phyloP scores from a whole-genome alignment of 2,113 vertebrate genomes.

The Parotia lawesii region DNA sequence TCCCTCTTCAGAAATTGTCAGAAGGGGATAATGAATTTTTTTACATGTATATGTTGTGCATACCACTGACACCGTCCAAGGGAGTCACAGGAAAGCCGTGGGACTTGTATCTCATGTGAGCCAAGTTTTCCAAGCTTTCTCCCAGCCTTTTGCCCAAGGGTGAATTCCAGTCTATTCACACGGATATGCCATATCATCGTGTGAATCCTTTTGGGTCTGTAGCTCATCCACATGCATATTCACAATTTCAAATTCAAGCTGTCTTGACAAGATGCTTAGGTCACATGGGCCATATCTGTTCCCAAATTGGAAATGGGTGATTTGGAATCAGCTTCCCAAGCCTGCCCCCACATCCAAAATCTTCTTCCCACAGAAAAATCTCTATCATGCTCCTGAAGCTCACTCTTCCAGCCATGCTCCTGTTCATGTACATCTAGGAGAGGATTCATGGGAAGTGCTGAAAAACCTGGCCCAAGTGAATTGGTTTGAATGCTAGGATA shows the following conservation, averaged over 20 bases:
- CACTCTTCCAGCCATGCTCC: not conserved
- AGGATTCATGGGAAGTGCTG: not conserved
- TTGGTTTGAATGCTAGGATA: not conserved
- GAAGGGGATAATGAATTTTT: not conserved
- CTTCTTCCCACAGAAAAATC: not conserved
- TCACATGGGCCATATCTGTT: conserved; percentile 42
- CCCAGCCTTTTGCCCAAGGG: not conserved
- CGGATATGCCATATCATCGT: not conserved
- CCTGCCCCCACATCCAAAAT: not conserved
- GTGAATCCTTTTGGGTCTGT: conserved; percentile 8
- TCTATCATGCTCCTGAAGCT: not conserved
- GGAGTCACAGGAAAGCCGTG: not conserved
- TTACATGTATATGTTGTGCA: not conserved
- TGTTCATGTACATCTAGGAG: not conserved
- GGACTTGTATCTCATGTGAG: not conserved
- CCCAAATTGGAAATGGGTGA: conserved; percentile 29
- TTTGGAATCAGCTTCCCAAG: conserved; percentile 3
- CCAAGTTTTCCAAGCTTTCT: not conserved
- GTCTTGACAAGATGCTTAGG: conserved; percentile 58
- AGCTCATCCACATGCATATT: conserved; percentile 41
- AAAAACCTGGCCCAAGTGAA: not conserved
- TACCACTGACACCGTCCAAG: not conserved
- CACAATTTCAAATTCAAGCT: conserved; percentile 54
- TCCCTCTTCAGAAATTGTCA: conserved; percentile 4
- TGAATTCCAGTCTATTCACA: not conserved